Percentiles rank a stretch among this genome's conserved stretches.
Evolutionary conservation across 2,888 invertebrate genomes (phyloP).

Genomic region (Ametastegia equiseti): DNA sequence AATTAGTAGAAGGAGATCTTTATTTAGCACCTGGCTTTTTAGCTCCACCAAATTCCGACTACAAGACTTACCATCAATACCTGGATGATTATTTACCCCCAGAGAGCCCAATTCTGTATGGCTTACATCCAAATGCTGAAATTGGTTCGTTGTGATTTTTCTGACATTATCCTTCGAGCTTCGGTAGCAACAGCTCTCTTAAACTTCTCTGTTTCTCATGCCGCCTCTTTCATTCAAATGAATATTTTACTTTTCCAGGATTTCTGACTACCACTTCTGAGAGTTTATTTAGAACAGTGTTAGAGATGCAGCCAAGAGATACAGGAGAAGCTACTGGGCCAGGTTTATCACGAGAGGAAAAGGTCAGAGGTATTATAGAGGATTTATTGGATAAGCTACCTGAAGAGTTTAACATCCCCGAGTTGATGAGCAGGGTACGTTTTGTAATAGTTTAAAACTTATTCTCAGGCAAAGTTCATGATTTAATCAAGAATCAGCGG

Average conservation of each 20-base stretch:
- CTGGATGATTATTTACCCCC: constrained; percentile 91
- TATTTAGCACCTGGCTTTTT: constrained; percentile 90
- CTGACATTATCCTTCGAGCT: neutral
- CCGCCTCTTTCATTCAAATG: neutral
- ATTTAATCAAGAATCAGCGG: neutral
- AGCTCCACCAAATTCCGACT: constrained; percentile 93
- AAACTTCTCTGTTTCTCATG: neutral
- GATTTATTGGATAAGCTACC: constrained; percentile 93
- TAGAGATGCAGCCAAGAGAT: constrained; percentile 94
- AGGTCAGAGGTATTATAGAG: constrained; percentile 82
- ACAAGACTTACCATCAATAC: constrained; percentile 90
- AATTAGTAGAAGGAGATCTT: constrained; percentile 92
- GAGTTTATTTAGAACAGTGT: constrained; percentile 88
- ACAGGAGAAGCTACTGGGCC: constrained; percentile 84
- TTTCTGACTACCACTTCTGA: constrained; percentile 93
- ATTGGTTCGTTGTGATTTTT: constrained; percentile 80
- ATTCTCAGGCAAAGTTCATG: neutral
- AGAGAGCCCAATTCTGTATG: constrained; percentile 94
- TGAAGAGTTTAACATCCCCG: constrained; percentile 90
- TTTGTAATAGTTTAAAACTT: constrained; percentile 45
- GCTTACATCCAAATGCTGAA: constrained; percentile 96
- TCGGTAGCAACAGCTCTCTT: neutral
- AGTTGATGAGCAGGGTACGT: constrained; percentile 86
- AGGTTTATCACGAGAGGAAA: constrained; percentile 89
- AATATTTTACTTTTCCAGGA: constrained; percentile 57